A percentile compares a stretch with the other conserved stretches of the same genome.
Conservation (phyloP, 2,888 invertebrate species). For the Folsomia manolachei region DNA sequence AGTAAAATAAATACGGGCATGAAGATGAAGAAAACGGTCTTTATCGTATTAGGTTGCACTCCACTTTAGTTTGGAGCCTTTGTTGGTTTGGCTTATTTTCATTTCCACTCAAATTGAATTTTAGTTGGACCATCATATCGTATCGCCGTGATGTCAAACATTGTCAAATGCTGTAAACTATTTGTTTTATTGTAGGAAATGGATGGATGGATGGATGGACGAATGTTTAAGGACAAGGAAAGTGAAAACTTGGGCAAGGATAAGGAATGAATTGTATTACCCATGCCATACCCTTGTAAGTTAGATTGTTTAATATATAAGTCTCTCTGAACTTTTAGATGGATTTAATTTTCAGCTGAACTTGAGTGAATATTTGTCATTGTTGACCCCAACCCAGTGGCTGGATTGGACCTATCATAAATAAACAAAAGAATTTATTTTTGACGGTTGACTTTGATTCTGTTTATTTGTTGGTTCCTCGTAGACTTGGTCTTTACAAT, state of each 20-base stretch:
- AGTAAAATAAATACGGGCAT: too few relatives aligned
- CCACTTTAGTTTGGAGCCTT: too few relatives aligned
- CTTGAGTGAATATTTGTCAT: background rate
- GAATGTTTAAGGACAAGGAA: background rate
- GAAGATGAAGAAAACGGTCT: too few relatives aligned
- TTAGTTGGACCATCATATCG: background rate
- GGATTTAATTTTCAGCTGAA: background rate
- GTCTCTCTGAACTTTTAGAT: too few relatives aligned
- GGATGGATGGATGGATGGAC: background rate
- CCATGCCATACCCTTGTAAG: too few relatives aligned
- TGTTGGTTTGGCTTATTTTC: too few relatives aligned
- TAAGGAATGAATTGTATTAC: background rate
- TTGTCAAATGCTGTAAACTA: background rate
- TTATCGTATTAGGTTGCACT: too few relatives aligned
- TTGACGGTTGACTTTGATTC: slow-evolving; percentile 9
- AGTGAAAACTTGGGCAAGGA: background rate
- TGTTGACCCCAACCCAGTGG: slow-evolving; percentile 8
- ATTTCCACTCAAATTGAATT: too few relatives aligned
- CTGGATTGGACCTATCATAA: slow-evolving; percentile 21
- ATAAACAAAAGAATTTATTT: slow-evolving; percentile 15
- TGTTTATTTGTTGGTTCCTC: too few relatives aligned
- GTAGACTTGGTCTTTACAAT: too few relatives aligned
- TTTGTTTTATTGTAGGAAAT: slow-evolving; percentile 2
- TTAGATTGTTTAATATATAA: too few relatives aligned
- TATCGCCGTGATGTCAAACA: background rate